Conservation (phyloP, 2,797 vertebrate genomes). For the Prunella strophiata region DNA sequence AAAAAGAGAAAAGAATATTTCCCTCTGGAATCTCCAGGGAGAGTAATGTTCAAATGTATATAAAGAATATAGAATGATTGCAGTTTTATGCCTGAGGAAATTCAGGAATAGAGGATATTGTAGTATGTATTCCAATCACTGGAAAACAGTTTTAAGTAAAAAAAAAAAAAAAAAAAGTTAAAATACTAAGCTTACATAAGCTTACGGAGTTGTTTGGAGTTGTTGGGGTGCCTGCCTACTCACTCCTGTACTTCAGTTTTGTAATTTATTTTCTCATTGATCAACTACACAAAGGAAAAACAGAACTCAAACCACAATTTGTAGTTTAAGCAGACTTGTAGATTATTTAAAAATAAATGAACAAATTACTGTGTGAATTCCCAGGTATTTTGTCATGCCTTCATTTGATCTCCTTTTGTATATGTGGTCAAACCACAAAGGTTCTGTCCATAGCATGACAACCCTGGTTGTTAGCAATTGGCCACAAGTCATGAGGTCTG, state of each 20-base stretch:
- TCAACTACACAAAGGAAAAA: background rate
- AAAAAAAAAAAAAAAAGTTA: background rate
- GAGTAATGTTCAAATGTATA: slow-evolving; percentile 45
- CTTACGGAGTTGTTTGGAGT: background rate
- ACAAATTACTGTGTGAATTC: background rate
- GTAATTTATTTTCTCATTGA: background rate
- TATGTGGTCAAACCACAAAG: background rate
- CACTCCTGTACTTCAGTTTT: background rate
- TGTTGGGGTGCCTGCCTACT: background rate
- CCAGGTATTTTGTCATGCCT: background rate
- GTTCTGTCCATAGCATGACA: background rate
- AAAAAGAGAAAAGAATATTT: slow-evolving; percentile 66
- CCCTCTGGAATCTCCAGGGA: slow-evolving; percentile 41
- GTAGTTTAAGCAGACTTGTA: background rate
- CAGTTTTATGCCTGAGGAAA: slow-evolving; percentile 59
- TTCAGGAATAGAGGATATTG: slow-evolving; percentile 9
- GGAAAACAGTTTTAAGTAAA: background rate
- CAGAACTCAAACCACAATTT: background rate
- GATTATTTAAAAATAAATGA: background rate
- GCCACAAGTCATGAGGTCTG: accelerated
- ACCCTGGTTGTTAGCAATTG: background rate
- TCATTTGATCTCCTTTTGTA: background rate
- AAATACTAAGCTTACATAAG: background rate
- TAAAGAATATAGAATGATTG: slow-evolving; percentile 38
- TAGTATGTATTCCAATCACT: slow-evolving; percentile 23